These are phyloP conservation scores for Diacarnus erythraeanus DNA, from an alignment of 37 sponge, comb jelly and placozoan species.

Conservation along the genomic window DNA sequence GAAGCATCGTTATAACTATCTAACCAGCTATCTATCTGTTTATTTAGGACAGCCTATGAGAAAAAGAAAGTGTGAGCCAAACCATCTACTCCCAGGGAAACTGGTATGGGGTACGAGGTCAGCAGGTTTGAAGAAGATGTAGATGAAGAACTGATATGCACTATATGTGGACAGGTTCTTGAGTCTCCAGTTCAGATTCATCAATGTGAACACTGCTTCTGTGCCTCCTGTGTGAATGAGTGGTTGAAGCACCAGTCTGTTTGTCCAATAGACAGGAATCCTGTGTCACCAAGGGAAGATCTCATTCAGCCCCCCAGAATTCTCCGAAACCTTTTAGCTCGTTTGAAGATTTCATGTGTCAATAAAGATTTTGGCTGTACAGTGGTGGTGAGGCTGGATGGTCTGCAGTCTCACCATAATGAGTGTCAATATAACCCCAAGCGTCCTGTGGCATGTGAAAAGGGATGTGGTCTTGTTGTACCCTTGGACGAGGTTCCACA, in stretches of 20 bases:
- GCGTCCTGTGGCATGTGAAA: conserved; percentile 83
- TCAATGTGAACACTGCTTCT: conserved; percentile 96
- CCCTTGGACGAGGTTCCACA: conserved; percentile 84
- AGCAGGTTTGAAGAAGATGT: conserved; percentile 79
- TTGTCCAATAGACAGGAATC: conserved; percentile 90
- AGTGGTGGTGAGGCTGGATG: conserved; percentile 71
- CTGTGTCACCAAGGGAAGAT: conserved; percentile 59
- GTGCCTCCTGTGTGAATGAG: conserved; percentile 82
- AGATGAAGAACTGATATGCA: conserved; percentile 93
- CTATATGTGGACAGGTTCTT: conserved; percentile 88
- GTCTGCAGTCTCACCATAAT: conserved; percentile 67
- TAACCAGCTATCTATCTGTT: too few relatives aligned
- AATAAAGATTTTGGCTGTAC: conserved; percentile 87
- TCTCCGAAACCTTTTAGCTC: conserved; percentile 81
- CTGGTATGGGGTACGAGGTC: conserved; percentile 88
- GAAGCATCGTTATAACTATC: too few relatives aligned
- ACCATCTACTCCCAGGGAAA: background rate
- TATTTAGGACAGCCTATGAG: too few relatives aligned
- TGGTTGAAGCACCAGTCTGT: conserved; percentile 89
- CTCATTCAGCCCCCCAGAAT: conserved; percentile 90
- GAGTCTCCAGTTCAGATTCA: conserved; percentile 82
- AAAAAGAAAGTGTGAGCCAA: too few relatives aligned
- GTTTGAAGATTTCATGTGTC: conserved; percentile 87
- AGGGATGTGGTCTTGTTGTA: conserved; percentile 85
- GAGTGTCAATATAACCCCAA: conserved; percentile 90